Conservation (phyloP, 2,113 vertebrate species). For the Pygoscelis antarcticus region DNA sequence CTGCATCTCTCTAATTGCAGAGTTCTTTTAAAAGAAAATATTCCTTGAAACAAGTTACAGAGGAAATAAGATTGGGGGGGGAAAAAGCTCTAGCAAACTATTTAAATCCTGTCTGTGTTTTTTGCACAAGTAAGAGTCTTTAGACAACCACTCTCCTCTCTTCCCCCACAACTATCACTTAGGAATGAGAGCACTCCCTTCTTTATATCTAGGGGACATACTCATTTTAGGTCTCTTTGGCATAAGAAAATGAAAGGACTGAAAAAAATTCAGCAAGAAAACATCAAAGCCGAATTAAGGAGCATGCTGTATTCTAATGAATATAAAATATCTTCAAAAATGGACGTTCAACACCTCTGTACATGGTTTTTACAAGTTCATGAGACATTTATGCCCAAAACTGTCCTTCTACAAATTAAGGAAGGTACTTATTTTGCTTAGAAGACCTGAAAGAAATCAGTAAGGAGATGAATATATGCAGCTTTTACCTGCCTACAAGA, state of each 20-base stretch:
- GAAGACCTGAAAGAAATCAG: not conserved
- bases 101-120: not conserved
- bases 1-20: not conserved
- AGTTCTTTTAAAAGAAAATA: not conserved
- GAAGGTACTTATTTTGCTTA: not conserved
- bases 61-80: not conserved
- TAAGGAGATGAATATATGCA: not conserved
- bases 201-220: slow-evolving; percentile 19
- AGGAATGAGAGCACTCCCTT: slow-evolving; percentile 21
- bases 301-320: not conserved
- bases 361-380: not conserved
- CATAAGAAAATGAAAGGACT: slow-evolving; percentile 44
- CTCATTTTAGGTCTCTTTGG: slow-evolving; percentile 16
- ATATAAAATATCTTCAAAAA: not conserved
- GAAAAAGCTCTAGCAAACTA: not conserved
- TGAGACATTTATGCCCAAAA: not conserved
- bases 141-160: not conserved
- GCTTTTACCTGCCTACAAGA: not conserved
- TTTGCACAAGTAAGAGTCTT: not conserved
- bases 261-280: slow-evolving; percentile 43
- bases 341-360: not conserved
- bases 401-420: slow-evolving; percentile 9
- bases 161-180: not conserved
- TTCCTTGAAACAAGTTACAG: not conserved
- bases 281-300: slow-evolving; percentile 14